phyloP scores from a whole-genome alignment of 1,140 invertebrate species.

The Temnothorax nylanderi region DNA sequence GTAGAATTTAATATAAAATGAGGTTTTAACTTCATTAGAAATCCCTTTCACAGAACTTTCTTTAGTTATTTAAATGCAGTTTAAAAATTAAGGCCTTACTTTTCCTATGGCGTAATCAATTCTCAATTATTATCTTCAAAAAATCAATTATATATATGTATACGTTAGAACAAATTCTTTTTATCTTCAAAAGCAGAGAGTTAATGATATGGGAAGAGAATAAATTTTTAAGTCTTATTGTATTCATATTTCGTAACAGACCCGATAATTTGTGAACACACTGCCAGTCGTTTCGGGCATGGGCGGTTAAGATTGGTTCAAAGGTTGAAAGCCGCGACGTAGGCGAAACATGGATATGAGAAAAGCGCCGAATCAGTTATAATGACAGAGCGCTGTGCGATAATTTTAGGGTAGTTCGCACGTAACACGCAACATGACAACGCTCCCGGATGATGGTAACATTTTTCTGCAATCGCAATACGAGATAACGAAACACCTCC shows the following conservation, averaged over 20 bases:
- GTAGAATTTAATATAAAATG: not conserved
- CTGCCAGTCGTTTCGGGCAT: conserved; percentile 26
- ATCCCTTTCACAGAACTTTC: no score
- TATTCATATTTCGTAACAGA: conserved; percentile 17
- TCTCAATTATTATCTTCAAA: not conserved
- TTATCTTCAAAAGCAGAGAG: not conserved
- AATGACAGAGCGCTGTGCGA: conserved; percentile 53
- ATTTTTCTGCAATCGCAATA: conserved; percentile 32
- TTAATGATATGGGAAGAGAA: not conserved
- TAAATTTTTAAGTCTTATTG: conserved; percentile 3
- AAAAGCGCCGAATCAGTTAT: conserved; percentile 47
- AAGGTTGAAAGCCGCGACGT: conserved; percentile 40
- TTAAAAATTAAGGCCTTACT: not conserved
- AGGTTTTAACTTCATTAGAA: not conserved
- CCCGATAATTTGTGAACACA: conserved; percentile 32
- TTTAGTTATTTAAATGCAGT: not conserved
- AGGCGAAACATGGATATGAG: conserved; percentile 10
- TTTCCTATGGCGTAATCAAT: not conserved
- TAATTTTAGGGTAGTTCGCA: conserved; percentile 53
- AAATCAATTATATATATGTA: not conserved
- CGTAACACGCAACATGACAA: conserved; percentile 51
- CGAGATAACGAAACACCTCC: not conserved
- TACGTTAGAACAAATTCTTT: not conserved
- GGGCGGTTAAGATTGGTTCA: conserved; percentile 41
- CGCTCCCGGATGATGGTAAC: conserved; percentile 42